Base-by-base conservation (phyloP, 2,797 vertebrate species). In the Sebastiscus tertius region DNA sequence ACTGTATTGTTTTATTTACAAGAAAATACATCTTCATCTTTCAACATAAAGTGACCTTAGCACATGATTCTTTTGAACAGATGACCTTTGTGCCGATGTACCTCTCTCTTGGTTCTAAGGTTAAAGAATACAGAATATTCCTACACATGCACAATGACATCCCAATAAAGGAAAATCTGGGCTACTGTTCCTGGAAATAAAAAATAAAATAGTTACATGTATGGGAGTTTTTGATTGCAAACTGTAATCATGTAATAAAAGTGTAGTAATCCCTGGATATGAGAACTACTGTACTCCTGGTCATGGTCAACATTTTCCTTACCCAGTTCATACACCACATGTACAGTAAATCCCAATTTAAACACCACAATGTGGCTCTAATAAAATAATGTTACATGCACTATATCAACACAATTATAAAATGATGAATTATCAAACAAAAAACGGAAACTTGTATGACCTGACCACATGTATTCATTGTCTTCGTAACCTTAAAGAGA, bases 21-120 rank as follows among this genome's bases (percentile, higher is more conserved):
- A 65, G 87, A 94, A 94, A 93, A 94, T 89, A 93, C 88, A 92
- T 90, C 72, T 91, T 91, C 80, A 87, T 88, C 68, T 91, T 72
- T 83, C 72, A 89, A 86, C 58, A 22, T 82, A 94, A 92, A 91
- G 83, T 88, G 87, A 87, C 69, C 56, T 27, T 60, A 87, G 82
- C 77, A 69, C 54, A 63, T 82, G 75, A 79, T 79, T 77, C 87
- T 67, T 13, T 14, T 72, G 29, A 84, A 82, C 75, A 60, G 67
- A 88, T 86, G 72, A 66, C 46, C 12, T 74, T 65, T 58, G 74
- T 59, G 67, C 29, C 2, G 20, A 87, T 68, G 54, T 54, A 84
- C 26, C 77, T 69, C 59, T 82, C 42, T 3, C 26, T 60, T 64
- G 61, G 27, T 42, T 79, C 79, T 81, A 69, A 66, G 20, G 62